A percentile compares a stretch with the other conserved stretches of the same genome.
Conservation (phyloP, 1,140 invertebrate genomes). For the Drosophila orosa region DNA sequence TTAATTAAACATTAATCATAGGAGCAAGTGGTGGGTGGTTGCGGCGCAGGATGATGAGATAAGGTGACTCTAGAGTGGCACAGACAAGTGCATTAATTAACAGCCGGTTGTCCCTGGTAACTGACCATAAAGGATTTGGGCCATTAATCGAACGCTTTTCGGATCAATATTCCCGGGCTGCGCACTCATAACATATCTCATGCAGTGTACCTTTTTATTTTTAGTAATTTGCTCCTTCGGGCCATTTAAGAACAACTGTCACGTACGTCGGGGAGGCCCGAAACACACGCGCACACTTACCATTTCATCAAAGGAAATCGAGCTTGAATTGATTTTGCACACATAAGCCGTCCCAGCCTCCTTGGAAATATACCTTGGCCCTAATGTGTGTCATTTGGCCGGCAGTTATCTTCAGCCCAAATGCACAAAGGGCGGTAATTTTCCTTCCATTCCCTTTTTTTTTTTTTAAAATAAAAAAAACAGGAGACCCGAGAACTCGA, state of each 20-base stretch:
- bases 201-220: conserved; percentile 26
- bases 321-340: conserved; percentile 75
- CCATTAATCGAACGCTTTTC: conserved; percentile 73
- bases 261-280: conserved; percentile 46
- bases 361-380: conserved; percentile 43
- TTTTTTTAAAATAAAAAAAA: conserved; percentile 9
- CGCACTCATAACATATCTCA: conserved; percentile 17
- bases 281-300: conserved; percentile 37
- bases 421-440: conserved; percentile 68
- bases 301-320: conserved; percentile 75
- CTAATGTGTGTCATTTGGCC: conserved; percentile 73
- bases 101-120: conserved; percentile 51
- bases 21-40: conserved; percentile 13
- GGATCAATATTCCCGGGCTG: conserved; percentile 25
- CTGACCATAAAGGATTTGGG: conserved; percentile 72
- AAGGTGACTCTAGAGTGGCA: conserved; percentile 46
- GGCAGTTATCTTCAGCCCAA: conserved; percentile 66
- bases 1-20: conserved; percentile 80
- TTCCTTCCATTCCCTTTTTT: conserved; percentile 28
- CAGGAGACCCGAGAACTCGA: not conserved
- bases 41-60: conserved; percentile 3
- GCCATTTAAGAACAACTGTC: conserved; percentile 60
- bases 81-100: conserved; percentile 72
- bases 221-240: conserved; percentile 24
- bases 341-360: conserved; percentile 15